These are phyloP conservation scores for Ptilorrhoa leucosticta DNA, from an alignment of 2,113 vertebrate species.

Conservation along the genomic window DNA sequence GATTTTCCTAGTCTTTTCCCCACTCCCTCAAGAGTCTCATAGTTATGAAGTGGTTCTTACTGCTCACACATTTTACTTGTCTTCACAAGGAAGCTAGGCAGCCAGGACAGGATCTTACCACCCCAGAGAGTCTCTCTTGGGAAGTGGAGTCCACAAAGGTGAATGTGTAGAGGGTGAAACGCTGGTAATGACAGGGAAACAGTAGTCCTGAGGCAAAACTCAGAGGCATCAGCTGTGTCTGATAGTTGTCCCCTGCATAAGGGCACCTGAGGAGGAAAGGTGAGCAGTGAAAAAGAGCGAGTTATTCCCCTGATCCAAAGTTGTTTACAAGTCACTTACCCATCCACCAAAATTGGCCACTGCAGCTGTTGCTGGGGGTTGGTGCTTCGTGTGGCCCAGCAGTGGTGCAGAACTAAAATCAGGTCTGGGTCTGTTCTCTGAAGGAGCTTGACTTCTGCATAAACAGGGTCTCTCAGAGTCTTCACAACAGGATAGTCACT, in stretches of 20 bases:
- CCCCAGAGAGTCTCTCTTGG: constrained; percentile 6
- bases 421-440: constrained; percentile 68
- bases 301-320: not conserved
- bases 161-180: constrained; percentile 69
- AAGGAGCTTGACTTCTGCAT: constrained; percentile 70
- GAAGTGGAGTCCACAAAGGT: constrained; percentile 35
- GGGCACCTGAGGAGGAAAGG: constrained; percentile 64
- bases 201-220: not conserved
- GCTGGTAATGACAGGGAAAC: constrained; percentile 65
- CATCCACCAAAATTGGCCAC: constrained; percentile 73
- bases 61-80: not conserved
- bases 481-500: constrained; percentile 58
- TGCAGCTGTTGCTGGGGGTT: constrained; percentile 48
- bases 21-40: not conserved
- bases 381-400: constrained; percentile 72
- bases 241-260: constrained; percentile 65
- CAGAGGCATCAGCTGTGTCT: constrained; percentile 39
- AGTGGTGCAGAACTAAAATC: constrained; percentile 66
- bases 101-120: not conserved
- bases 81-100: not conserved
- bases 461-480: constrained; percentile 70
- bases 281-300: not conserved
- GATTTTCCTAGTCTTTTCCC: not conserved
- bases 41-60: not conserved
- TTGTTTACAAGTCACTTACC: constrained; percentile 8